Base-by-base conservation (phyloP, 2,888 invertebrate genomes). In the Pegoplata infirma region DNA sequence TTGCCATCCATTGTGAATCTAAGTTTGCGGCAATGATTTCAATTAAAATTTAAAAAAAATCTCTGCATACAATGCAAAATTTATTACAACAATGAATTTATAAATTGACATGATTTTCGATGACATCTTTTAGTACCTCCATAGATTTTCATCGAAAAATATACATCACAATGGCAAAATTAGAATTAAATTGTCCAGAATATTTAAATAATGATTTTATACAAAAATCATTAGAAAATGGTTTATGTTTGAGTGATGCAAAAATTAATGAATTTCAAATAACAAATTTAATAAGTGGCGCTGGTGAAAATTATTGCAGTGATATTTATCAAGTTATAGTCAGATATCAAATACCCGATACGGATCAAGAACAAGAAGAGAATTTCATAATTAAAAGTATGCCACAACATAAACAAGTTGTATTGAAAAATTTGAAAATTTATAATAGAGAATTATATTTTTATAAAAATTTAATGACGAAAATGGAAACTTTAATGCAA, bases 381-480 rank as follows among this genome's bases (percentile, higher is more conserved):
- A 83, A 84, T 1, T 66, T 88, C 21, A 84, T 82, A 44, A 83
- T 88, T 3, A 89, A 88, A 64, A 86, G 84, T 63, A 84, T 89
- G 86, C 87, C 88, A 3, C 82, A 83, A 36, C 84, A 86, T 25
- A 91, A 91, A 47, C 88, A 89, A 55, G 84, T 84, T 1, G 85
- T 90, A 6, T 85, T 90, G 68, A 90, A 83, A 77, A 90, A 89
- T 1, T 75, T 90, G 1, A 86, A 90, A 44, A 88, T 90, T 23
- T 91, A 90, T 78, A 87, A 85, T 53, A 90, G 90, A 81, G 91
- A 91, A 82, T 87, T 86, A 2, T 82, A 89, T 61, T 90, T 91
- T 86, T 91, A 83, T 72, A 82, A 85, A 83, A 86, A 86, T 76
- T 88, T 90, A 21, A 86, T 90, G 69, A 90, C 90, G 0, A 87